Conservation (phyloP, 2,888 invertebrate genomes). For the Volucella zonaria region DNA sequence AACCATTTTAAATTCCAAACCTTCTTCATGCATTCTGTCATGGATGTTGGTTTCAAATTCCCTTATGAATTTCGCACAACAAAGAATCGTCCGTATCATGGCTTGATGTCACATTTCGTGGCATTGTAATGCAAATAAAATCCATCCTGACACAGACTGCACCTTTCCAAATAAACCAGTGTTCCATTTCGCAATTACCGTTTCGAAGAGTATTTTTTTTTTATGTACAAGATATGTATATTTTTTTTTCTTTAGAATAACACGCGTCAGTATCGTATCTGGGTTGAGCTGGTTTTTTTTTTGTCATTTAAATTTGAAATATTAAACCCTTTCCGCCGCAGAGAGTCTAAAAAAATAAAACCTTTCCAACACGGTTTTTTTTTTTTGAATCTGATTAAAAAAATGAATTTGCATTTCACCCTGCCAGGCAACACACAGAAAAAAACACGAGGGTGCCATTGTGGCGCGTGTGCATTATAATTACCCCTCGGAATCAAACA, state of each 20-base stretch:
- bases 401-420: constrained; percentile 63
- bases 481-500: constrained; percentile 61
- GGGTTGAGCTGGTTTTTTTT: constrained; percentile 14
- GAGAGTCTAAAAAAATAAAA: constrained; percentile 13
- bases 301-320: constrained; percentile 60
- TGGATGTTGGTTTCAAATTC: constrained; percentile 38
- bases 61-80: constrained; percentile 32
- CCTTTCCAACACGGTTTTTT: constrained; percentile 27
- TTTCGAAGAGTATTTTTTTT: constrained; percentile 30
- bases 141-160: constrained; percentile 38
- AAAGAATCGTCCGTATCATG: constrained; percentile 43
- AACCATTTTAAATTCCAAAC: constrained; percentile 9
- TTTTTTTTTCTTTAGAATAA: constrained; percentile 20
- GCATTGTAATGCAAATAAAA: constrained; percentile 66
- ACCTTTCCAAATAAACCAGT: constrained; percentile 53
- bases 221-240: background rate
- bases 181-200: constrained; percentile 30
- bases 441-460: constrained; percentile 63
- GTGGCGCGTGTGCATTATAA: constrained; percentile 70
- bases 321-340: constrained; percentile 50
- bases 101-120: constrained; percentile 50
- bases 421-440: constrained; percentile 11
- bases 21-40: background rate
- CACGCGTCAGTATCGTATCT: constrained; percentile 53
- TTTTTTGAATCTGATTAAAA: constrained; percentile 56